Evolutionary conservation across 1,140 invertebrate species (phyloP), one percentile per base, ranked within the genome.

Genomic region (Caenorhabditis tropicalis): DNA sequence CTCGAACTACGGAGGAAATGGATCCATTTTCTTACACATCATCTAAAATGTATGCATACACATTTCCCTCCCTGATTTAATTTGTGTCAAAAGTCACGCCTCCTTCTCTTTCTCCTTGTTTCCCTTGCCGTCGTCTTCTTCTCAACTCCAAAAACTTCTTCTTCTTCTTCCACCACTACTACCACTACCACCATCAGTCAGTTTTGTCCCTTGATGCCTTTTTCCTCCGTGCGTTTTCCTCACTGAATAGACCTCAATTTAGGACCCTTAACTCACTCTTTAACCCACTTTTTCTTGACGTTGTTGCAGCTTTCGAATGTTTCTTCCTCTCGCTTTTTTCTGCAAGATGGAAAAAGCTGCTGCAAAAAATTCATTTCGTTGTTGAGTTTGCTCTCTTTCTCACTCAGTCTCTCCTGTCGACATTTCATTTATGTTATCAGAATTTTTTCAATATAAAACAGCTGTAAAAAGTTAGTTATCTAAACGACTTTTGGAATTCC

Each of bases 21-120:
- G 3, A 15, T 51, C 49, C 49, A n/a, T 51, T 51, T n/a, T n/a
- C n/a, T 51, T 3, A 6, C 49, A 56, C 24, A 56, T 56, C 53
- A 56, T 29, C 48, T 5, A 51, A n/a, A 51, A 15, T 56, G 53
- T 27, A 56, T 56, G 24, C 24, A 56, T 56, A 56, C 53, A 56
- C n/a, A 74, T 74, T 74, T 43, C 65, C 65, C 10, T 46, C 36
- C n/a, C 65, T 74, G 65, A 74, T 74, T 74, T 43, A 74, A 74
- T 74, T 74, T 74, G 65, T 74, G 33, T 46, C 36, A 74, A 74
- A 74, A 74, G 65, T 46, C 65, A 74, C 65, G 65, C 65, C 58
- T 58, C 5, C 29, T 65, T 36, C 21, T 65, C 16, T 19, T 33
- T 24, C 58, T 36, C 36, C 58, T 15, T 33, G 16, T 56, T 56